phyloP scores from a whole-genome alignment of 2,888 invertebrate genomes.

The Yponomeuta plumbellus region DNA sequence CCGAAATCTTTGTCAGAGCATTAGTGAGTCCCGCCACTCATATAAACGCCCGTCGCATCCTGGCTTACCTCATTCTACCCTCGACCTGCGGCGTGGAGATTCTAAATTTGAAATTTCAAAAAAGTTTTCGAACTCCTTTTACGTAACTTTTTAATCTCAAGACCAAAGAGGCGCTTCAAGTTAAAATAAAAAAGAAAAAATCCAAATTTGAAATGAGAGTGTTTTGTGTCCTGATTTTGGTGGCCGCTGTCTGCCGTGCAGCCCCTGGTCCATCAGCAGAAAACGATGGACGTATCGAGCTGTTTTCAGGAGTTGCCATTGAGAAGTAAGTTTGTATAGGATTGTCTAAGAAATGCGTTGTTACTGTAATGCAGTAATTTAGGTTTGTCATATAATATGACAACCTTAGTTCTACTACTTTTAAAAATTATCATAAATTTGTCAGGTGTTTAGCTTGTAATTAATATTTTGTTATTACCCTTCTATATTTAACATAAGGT shows the following conservation, averaged over 20 bases:
- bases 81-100: constrained; percentile 41
- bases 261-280: constrained; percentile 48
- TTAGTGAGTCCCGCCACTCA: constrained; percentile 27
- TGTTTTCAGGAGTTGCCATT: constrained; percentile 65
- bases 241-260: constrained; percentile 51
- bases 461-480: too few relatives aligned
- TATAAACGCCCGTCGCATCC: constrained; percentile 33
- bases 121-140: background rate
- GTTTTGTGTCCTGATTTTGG: constrained; percentile 50
- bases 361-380: background rate
- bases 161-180: too few relatives aligned
- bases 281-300: constrained; percentile 52
- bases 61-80: constrained; percentile 53
- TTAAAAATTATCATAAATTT: too few relatives aligned
- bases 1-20: constrained; percentile 10
- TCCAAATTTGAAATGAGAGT: constrained; percentile 44
- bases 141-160: background rate
- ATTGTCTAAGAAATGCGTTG: background rate
- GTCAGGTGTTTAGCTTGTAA: too few relatives aligned
- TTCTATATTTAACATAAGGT: too few relatives aligned
- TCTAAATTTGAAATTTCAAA: constrained; percentile 20
- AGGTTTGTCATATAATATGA: too few relatives aligned
- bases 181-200: constrained; percentile 14
- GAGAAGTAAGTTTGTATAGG: constrained; percentile 49
- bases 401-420: too few relatives aligned